Evolutionary conservation across 2,888 invertebrate genomes (phyloP), one percentile per base, ranked within the genome.

Genomic region (Papilio protenor): DNA sequence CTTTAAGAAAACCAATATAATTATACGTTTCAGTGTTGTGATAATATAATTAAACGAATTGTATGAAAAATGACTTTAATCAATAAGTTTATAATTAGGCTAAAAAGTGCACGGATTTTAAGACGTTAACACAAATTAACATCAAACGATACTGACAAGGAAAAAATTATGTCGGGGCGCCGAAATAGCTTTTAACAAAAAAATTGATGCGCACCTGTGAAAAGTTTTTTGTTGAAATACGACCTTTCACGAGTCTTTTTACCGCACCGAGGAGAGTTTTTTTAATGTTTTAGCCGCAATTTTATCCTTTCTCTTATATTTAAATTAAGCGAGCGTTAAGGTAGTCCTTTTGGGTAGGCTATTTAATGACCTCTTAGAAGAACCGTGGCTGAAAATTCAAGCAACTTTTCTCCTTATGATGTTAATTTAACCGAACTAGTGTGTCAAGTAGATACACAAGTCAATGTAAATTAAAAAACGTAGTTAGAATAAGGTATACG

Each of bases 121-220:
- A 4, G 59, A 12, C 21, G 3, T 21, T 57, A 27, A 61, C 33
- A 64, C 16, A 33, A 64, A 33, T 33, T 27, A 8, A 64, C 33
- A 10, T 64, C 16, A 64, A 64, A 64, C 6, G 33, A 33, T 14
- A 61, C 18, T 18, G 18, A 40, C 64, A 64, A 64, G 33, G 59
- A 2, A 27, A 59, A 61, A 64, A 64, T 64, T 40, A 64, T 11
- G 64, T n/a, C 33, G 6, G 40, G 40, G 64, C 64, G 23, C 33
- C 18, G 33, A 40, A 64, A 64, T 40, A 18, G 40, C 18, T 64
- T 57, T 40, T 64, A 40, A 18, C 10, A 18, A 33, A 64, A 64
- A 64, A 64, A 64, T 18, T 64, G 33, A 10, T 64, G 40, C 64
- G 18, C 64, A 64, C 33, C 40, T 18, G 16, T 64, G 64, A 64